Percentiles rank a stretch among this genome's conserved stretches.
These are phyloP conservation scores for Troglohyphantes excavatus DNA, from an alignment of 2,888 invertebrate species.

Conservation along the genomic window DNA sequence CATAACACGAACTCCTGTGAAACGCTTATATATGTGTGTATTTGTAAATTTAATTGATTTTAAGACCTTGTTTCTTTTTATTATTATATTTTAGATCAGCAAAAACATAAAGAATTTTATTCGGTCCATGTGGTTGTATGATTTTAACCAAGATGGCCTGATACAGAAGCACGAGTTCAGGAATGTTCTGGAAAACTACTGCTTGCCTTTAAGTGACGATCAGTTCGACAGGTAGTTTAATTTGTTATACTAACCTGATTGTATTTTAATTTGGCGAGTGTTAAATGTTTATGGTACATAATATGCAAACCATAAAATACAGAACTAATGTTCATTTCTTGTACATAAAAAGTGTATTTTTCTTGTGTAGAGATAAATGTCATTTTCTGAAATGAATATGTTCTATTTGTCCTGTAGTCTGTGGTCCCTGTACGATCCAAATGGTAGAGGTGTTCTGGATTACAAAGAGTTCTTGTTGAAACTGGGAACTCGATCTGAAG, in stretches of 20 bases:
- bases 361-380: too few species aligned
- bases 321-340: background rate
- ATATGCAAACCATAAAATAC: too few species aligned
- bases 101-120: conserved; percentile 68
- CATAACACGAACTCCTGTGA: too few species aligned
- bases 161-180: conserved; percentile 68
- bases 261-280: too few species aligned
- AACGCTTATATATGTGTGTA: too few species aligned
- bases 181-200: conserved; percentile 44
- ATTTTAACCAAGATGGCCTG: conserved; percentile 58
- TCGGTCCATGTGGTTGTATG: conserved; percentile 61
- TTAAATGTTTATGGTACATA: too few species aligned
- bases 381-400: conserved; percentile 2
- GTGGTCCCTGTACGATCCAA: conserved; percentile 61
- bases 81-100: conserved; percentile 48
- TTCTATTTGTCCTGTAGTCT: conserved; percentile 29
- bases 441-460: conserved; percentile 46
- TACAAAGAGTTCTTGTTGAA: conserved; percentile 68
- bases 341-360: too few species aligned
- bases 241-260: background rate
- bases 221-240: conserved; percentile 54
- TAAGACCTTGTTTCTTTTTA: too few species aligned
- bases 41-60: too few species aligned
- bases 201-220: conserved; percentile 52
- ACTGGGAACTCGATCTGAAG: conserved; percentile 60